Percentiles rank a stretch among this genome's conserved stretches.
phyloP scores from a whole-genome alignment of 2,888 invertebrate genomes.

The Odontomyia ornata region DNA sequence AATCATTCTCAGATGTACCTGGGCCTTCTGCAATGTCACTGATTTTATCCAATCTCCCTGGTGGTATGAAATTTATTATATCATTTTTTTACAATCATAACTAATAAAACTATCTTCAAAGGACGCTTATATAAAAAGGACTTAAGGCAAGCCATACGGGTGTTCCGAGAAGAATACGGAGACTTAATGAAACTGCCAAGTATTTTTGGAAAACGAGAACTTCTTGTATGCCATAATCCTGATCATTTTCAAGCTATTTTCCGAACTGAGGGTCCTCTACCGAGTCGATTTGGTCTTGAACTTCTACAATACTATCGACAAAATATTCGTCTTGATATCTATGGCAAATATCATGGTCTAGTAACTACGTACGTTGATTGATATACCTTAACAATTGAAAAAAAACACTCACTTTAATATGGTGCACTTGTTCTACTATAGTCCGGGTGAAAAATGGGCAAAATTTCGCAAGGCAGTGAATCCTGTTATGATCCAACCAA shows the following conservation, averaged over 20 bases:
- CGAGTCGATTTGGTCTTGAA: constrained; percentile 62
- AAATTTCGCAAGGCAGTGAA: constrained; percentile 73
- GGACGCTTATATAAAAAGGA: constrained; percentile 56
- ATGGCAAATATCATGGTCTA: constrained; percentile 58
- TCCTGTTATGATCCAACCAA: constrained; percentile 69
- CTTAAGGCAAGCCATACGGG: constrained; percentile 55
- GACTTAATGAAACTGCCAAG: constrained; percentile 63
- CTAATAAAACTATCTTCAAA: constrained; percentile 42
- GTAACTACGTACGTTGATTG: constrained; percentile 56
- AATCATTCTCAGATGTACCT: constrained; percentile 55
- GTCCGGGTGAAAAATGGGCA: constrained; percentile 74
- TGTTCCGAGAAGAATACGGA: constrained; percentile 59
- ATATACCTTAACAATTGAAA: neutral
- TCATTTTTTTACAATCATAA: neutral
- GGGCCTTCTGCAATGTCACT: constrained; percentile 55
- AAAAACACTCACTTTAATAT: neutral
- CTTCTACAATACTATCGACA: constrained; percentile 63
- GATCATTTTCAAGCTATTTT: constrained; percentile 64
- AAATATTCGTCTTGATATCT: constrained; percentile 61
- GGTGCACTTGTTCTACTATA: constrained; percentile 51
- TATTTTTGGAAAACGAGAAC: constrained; percentile 57
- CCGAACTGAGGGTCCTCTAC: constrained; percentile 66
- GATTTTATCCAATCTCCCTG: constrained; percentile 56
- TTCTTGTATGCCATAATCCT: constrained; percentile 66
- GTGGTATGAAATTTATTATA: constrained; percentile 53